These are phyloP conservation scores for Microctonus brassicae DNA, from an alignment of 2,888 invertebrate species.

Conservation along the genomic window DNA sequence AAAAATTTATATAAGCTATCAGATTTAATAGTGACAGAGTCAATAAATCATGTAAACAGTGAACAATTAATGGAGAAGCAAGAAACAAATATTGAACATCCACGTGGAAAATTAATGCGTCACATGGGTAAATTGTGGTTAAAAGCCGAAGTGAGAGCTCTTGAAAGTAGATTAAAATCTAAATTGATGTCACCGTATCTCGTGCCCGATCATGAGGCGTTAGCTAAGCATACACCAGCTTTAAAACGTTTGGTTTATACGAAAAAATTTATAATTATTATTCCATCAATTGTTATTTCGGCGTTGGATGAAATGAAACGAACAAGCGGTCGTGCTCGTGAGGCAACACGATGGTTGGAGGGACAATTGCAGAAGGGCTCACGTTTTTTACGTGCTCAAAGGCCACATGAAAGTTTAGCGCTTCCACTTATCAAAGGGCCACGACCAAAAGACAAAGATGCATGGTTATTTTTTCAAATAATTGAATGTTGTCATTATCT, in stretches of 20 bases:
- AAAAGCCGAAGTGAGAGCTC: conserved; percentile 86
- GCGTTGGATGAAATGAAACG: conserved; percentile 91
- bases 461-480: conserved; percentile 83
- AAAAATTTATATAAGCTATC: conserved; percentile 60
- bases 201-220: conserved; percentile 87
- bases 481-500: conserved; percentile 88
- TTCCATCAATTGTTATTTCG: conserved; percentile 89
- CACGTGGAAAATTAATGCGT: conserved; percentile 77
- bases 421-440: conserved; percentile 82
- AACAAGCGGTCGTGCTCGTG: conserved; percentile 85
- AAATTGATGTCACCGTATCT: conserved; percentile 83
- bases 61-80: conserved; percentile 36
- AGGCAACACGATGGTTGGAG: conserved; percentile 95
- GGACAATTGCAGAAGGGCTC: conserved; percentile 88
- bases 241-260: conserved; percentile 87
- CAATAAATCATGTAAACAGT: conserved; percentile 24
- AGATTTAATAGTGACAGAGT: conserved; percentile 34
- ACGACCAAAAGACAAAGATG: conserved; percentile 81
- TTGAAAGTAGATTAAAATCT: conserved; percentile 80
- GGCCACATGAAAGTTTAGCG: conserved; percentile 83
- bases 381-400: conserved; percentile 88
- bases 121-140: conserved; percentile 93
- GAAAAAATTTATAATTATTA: conserved; percentile 87
- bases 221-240: conserved; percentile 82
- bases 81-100: conserved; percentile 56